phyloP scores from a whole-genome alignment of 2,113 vertebrate genomes.

The Apteryx owenii region DNA sequence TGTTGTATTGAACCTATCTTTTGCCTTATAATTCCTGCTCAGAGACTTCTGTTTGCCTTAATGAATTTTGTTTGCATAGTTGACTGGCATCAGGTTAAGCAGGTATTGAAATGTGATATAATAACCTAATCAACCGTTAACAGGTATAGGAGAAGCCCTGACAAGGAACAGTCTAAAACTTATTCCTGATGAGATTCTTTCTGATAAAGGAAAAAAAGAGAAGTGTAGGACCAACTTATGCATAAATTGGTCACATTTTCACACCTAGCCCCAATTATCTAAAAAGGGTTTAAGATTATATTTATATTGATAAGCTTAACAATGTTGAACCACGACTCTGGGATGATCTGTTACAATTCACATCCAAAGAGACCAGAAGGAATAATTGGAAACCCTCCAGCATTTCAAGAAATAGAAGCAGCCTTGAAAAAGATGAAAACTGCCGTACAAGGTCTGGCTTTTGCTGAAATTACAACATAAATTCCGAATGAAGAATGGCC shows the following conservation, averaged over 20 bases:
- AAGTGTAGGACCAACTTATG: conserved; percentile 76
- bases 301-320: conserved; percentile 85
- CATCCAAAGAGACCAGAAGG: conserved; percentile 85
- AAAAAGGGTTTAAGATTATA: conserved; percentile 82
- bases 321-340: conserved; percentile 79
- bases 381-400: conserved; percentile 83
- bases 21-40: not conserved
- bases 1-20: not conserved
- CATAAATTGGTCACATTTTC: conserved; percentile 81
- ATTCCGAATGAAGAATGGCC: conserved; percentile 79
- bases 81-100: conserved; percentile 60
- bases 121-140: conserved; percentile 66
- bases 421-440: conserved; percentile 82
- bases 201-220: conserved; percentile 62
- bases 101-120: conserved; percentile 59
- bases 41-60: conserved; percentile 49
- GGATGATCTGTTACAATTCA: conserved; percentile 81
- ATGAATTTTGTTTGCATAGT: conserved; percentile 67
- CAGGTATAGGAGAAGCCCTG: conserved; percentile 66
- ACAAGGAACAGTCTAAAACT: conserved; percentile 64
- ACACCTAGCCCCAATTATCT: conserved; percentile 83
- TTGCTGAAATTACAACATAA: conserved; percentile 83
- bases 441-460: conserved; percentile 77
- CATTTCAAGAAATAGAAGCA: conserved; percentile 79
- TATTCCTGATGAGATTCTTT: conserved; percentile 59